Conservation (phyloP, 2,113 vertebrate genomes). For the Oxyura jamaicensis region DNA sequence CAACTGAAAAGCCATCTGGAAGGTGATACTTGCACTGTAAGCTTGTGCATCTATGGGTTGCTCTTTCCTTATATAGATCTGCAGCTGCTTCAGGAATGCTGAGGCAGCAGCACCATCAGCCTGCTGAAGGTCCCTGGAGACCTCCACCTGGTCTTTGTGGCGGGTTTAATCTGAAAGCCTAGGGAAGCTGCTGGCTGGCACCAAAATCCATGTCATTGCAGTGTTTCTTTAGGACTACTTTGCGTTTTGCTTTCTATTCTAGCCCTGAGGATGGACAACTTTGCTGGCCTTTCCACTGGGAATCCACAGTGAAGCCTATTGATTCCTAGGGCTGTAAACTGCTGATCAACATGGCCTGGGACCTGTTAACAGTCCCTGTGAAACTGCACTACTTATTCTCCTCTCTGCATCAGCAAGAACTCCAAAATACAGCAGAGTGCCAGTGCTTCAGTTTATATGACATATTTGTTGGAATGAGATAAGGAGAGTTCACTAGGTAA, state of each 20-base stretch:
- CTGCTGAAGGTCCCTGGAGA: background rate
- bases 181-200: background rate
- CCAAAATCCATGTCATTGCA: background rate
- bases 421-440: background rate
- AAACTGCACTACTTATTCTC: background rate
- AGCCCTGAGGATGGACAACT: background rate
- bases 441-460: background rate
- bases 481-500: no score
- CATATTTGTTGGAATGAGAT: no score
- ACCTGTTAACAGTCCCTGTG: background rate
- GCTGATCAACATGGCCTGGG: background rate
- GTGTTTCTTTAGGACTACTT: background rate
- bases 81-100: background rate
- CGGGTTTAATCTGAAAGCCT: background rate
- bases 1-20: slow-evolving; percentile 19
- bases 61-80: background rate
- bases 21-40: background rate
- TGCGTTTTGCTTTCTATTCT: background rate
- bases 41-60: background rate
- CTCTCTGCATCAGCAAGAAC: background rate
- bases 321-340: background rate
- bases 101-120: background rate
- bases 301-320: background rate
- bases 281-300: background rate
- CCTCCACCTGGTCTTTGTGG: background rate